Conservation (phyloP, 2,888 invertebrate species). For the Zhuqinia jingwanae region DNA sequence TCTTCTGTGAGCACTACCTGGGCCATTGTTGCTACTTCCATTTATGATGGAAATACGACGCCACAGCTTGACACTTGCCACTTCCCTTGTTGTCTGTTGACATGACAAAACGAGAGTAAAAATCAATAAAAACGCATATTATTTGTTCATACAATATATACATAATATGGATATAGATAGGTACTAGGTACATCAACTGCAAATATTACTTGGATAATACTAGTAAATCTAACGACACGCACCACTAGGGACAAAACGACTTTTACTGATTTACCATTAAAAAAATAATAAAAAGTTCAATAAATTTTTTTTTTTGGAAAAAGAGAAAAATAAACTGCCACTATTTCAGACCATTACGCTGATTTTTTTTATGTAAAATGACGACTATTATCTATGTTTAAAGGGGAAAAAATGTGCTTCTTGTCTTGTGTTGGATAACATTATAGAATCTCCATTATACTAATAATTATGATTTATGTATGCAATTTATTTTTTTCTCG, state of each 20-base stretch:
- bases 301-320: neutral
- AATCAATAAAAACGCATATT: slow-evolving; percentile 44
- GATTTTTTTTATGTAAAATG: slow-evolving; percentile 6
- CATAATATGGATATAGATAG: neutral
- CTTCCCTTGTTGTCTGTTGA: slow-evolving; percentile 77
- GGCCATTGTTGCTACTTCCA: slow-evolving; percentile 79
- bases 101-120: neutral
- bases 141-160: neutral
- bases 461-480: slow-evolving; percentile 39
- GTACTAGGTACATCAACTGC: no score
- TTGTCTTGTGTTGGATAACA: neutral
- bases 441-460: neutral
- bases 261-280: slow-evolving; percentile 19
- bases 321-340: neutral
- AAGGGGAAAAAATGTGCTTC: neutral
- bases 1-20: slow-evolving; percentile 81
- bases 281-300: neutral
- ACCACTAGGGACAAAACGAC: neutral
- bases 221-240: no score
- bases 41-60: slow-evolving; percentile 90
- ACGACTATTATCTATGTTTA: slow-evolving; percentile 22
- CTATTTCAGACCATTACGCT: slow-evolving; percentile 8
- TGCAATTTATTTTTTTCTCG: neutral
- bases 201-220: no score
- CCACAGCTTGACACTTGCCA: slow-evolving; percentile 86